Conservation (phyloP, 2,888 invertebrate species). For the Acrocyrtus sp. region DNA sequence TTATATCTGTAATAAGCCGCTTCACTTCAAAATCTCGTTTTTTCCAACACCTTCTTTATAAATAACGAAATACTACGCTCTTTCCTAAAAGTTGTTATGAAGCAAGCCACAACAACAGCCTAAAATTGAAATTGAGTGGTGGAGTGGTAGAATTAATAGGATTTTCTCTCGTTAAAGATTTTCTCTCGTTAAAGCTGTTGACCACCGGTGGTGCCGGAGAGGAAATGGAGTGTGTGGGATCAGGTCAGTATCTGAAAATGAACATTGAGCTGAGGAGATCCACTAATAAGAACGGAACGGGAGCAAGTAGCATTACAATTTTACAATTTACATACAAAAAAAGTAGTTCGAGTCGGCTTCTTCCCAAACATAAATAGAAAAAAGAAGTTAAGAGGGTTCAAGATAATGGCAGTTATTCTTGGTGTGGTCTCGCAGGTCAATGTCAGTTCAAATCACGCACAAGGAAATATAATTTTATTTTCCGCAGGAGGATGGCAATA, state of each 20-base stretch:
- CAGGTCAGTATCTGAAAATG: conserved; percentile 19
- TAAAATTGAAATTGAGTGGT: background rate
- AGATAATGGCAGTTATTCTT: conserved; percentile 8
- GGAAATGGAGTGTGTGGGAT: conserved; percentile 26
- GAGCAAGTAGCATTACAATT: no score
- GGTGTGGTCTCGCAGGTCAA: conserved; percentile 39
- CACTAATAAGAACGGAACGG: no score
- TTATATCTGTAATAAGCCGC: no score
- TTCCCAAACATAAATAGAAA: background rate
- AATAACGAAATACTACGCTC: no score
- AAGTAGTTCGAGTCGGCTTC: conserved; percentile 8
- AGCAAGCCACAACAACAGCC: background rate
- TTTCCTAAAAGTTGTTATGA: background rate
- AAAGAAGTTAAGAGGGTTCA: conserved; percentile 2
- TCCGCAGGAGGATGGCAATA: no score
- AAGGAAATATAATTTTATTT: no score
- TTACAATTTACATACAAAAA: no score
- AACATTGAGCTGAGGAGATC: conserved; percentile 34
- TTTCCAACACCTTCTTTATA: conserved; percentile 14
- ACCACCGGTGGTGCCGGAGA: conserved; percentile 5
- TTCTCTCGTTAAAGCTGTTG: no score
- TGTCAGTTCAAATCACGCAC: conserved; percentile 23
- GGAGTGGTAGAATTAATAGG: background rate
- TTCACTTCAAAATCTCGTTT: conserved; percentile 12
- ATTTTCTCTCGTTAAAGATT: background rate